Evolutionary conservation across 2,797 vertebrate species (phyloP).

Genomic region (Tarsius wallacei): DNA sequence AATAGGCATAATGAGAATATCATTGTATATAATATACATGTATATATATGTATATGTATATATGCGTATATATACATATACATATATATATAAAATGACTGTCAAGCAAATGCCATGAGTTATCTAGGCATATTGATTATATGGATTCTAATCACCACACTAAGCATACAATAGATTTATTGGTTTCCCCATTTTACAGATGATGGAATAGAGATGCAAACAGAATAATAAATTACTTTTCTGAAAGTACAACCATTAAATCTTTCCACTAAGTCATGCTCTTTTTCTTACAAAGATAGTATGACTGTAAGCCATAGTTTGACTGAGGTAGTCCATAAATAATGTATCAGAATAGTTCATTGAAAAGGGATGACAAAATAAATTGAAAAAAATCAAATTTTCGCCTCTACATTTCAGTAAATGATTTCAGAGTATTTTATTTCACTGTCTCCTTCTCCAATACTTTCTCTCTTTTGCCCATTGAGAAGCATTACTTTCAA

Average conservation of each 20-base stretch:
- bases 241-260: not conserved
- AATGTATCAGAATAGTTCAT: not conserved
- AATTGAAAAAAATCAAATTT: not conserved
- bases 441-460: not conserved
- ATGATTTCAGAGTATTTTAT: not conserved
- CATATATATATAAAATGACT: not conserved
- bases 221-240: not conserved
- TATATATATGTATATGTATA: too few relatives aligned
- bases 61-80: too few relatives aligned
- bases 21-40: too few relatives aligned
- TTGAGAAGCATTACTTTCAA: not conserved
- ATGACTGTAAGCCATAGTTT: not conserved
- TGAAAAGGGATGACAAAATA: not conserved
- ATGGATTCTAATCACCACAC: not conserved
- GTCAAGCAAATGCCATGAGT: not conserved
- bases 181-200: not conserved
- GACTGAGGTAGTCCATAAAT: not conserved
- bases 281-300: not conserved
- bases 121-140: not conserved
- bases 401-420: not conserved
- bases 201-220: not conserved
- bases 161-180: not conserved
- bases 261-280: not conserved
- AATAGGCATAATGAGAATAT: not conserved
- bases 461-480: not conserved